Evolutionary conservation across 2,888 invertebrate species (phyloP).

Genomic region (Tolmerus cingulatus): DNA sequence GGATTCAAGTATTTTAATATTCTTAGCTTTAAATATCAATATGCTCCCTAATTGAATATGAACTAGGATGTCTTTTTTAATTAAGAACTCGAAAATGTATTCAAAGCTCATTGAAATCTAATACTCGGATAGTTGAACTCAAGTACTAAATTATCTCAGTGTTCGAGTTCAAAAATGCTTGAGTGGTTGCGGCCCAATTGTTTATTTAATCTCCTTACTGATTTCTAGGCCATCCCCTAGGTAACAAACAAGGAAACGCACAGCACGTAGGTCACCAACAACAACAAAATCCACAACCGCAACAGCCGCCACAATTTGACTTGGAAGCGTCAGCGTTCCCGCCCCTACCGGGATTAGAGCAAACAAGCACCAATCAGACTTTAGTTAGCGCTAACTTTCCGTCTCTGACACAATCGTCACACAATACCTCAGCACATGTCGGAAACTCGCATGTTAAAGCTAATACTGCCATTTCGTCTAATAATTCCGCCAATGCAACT

Average conservation of each 20-base stretch:
- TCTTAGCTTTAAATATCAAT: no score
- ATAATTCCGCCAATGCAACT: slow-evolving; percentile 9
- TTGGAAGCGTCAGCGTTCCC: slow-evolving; percentile 82
- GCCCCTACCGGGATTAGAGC: slow-evolving; percentile 75
- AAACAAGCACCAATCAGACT: slow-evolving; percentile 51
- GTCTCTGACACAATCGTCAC: slow-evolving; percentile 50
- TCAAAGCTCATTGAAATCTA: not conserved
- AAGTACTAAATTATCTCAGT: not conserved
- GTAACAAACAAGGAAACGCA: slow-evolving; percentile 40
- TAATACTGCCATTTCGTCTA: slow-evolving; percentile 42
- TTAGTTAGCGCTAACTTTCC: slow-evolving; percentile 50
- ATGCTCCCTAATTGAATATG: not conserved
- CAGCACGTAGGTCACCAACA: slow-evolving; percentile 51
- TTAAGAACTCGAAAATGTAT: not conserved
- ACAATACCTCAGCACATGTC: slow-evolving; percentile 24
- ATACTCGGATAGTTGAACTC: not conserved
- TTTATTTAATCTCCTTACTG: not conserved
- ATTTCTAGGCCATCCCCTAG: slow-evolving; percentile 38
- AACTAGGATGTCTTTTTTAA: not conserved
- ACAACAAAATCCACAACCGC: slow-evolving; percentile 57
- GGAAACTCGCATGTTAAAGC: slow-evolving; percentile 30
- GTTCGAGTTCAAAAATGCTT: not conserved
- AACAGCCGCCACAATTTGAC: slow-evolving; percentile 74
- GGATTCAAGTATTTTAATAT: not conserved
- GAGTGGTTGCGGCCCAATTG: not conserved